Base-by-base conservation (phyloP, 2,113 vertebrate species). In the Aldabrachelys gigantea region DNA sequence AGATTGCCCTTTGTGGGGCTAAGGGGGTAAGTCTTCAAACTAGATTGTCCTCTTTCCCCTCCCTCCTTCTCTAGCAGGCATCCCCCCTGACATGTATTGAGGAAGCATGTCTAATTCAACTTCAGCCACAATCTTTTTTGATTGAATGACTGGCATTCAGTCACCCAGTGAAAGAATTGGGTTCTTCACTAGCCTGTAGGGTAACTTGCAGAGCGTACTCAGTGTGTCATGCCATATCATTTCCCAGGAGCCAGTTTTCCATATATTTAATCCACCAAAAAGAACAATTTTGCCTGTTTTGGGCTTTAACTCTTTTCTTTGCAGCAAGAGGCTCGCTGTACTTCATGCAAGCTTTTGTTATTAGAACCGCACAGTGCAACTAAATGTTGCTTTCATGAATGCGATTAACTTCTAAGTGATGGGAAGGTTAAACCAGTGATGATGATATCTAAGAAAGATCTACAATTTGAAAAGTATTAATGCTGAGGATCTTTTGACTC, bases 41-140 rank as follows among this genome's bases (percentile, higher is more conserved):
- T 62, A 0, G 0, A 62, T 25, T 16, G 2, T 0, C 0, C 54
- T 90, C 87, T 82, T 13, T 25, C 2, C 35, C 62, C 16, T 21
- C 62, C 3, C 29, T 2, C 5, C 0, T 2, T 1, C 16, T 19
- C 49, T 38, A 76, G 54, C 31, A 90, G 65, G n/a, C 47, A 92
- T 14, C 38, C 59, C 80, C 1, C 0, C 19, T 84, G 41, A 82
- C 82, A 85, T 89, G 92, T 92, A 90, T 13, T 49, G 88, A 72
- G 80, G 31, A 21, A 53, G 24, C 14, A 35, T 89, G 57, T 65
- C 52, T 56, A 44, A 3, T 86, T 91, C 52, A 16, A 17, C 82
- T 95, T 50, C 11, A 38, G 38, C 4, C 38, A 4, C 6, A 80
- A 53, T 17, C 12, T 17, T 87, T 41, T 57, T 57, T 57, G 56